Evolutionary conservation across 2,113 vertebrate genomes (phyloP).

Genomic region (Micromys minutus): DNA sequence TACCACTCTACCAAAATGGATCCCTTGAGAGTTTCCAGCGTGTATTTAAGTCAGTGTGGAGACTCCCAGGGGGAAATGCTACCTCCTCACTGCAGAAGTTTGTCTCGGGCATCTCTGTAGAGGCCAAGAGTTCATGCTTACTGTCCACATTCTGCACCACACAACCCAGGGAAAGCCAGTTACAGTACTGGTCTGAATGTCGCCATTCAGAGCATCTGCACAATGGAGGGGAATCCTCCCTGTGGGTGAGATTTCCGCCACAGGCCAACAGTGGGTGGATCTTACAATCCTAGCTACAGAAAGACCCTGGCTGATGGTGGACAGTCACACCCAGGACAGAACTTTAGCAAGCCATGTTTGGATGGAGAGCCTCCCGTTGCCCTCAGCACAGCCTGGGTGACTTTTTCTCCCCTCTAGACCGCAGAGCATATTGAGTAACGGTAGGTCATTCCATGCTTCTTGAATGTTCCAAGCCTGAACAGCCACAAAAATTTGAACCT

Average conservation of each 20-base stretch:
- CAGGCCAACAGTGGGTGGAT: not conserved
- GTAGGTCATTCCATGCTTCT: slow-evolving; percentile 52
- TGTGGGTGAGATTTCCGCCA: not conserved
- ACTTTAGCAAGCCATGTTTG: not conserved
- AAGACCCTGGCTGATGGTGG: not conserved
- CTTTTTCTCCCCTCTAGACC: not conserved
- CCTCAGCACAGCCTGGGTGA: rapidly evolving
- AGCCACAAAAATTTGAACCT: slow-evolving; percentile 45
- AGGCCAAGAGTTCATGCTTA: not conserved
- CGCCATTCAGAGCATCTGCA: not conserved
- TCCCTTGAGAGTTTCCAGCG: not conserved
- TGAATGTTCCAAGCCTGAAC: slow-evolving; percentile 67
- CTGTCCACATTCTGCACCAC: not conserved
- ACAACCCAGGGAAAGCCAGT: not conserved
- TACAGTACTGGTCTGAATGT: not conserved
- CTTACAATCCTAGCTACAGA: not conserved
- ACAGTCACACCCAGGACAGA: rapidly evolving
- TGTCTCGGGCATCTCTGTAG: not conserved
- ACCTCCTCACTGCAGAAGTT: not conserved
- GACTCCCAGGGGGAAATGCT: not conserved
- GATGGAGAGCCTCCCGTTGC: not conserved
- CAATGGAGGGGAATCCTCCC: not conserved
- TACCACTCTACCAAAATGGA: rapidly evolving
- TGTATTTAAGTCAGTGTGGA: not conserved
- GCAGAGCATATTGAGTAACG: slow-evolving; percentile 24